A percentile compares a stretch with the other conserved stretches of the same genome.
phyloP scores from a whole-genome alignment of 2,888 invertebrate genomes.

The Nineta flava region DNA sequence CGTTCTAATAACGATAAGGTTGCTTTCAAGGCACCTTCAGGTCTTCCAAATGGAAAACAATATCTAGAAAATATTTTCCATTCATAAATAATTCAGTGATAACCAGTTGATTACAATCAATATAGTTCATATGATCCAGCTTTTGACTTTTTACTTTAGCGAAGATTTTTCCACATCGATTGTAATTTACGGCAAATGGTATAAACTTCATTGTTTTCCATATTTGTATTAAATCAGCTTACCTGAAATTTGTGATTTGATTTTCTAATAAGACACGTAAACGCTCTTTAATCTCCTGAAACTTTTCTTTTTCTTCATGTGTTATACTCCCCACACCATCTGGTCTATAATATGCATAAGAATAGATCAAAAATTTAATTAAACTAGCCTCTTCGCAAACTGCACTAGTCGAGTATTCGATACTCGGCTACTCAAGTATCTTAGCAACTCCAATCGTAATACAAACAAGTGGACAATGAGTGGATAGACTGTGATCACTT shows the following conservation, averaged over 20 bases:
- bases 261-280: conserved; percentile 83
- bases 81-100: not conserved
- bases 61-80: conserved; percentile 37
- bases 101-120: not conserved
- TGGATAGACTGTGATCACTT: too few relatives aligned
- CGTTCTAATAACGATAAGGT: conserved; percentile 91
- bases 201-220: too few relatives aligned
- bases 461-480: too few relatives aligned
- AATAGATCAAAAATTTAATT: too few relatives aligned
- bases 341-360: conserved; percentile 42
- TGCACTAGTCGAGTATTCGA: too few relatives aligned
- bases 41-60: conserved; percentile 97
- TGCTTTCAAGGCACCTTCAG: conserved; percentile 94
- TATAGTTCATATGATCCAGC: not conserved
- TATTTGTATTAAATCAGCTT: too few relatives aligned
- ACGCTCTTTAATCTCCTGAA: conserved; percentile 93
- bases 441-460: too few relatives aligned
- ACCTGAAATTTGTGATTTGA: conserved; percentile 98
- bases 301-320: conserved; percentile 94
- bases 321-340: conserved; percentile 99
- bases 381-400: too few relatives aligned
- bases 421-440: too few relatives aligned
- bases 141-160: too few relatives aligned
- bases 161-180: too few relatives aligned
- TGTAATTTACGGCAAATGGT: too few relatives aligned